Percentiles rank a stretch among this genome's conserved stretches.
phyloP scores from a whole-genome alignment of 1,140 invertebrate species.

The Hermetia illucens region DNA sequence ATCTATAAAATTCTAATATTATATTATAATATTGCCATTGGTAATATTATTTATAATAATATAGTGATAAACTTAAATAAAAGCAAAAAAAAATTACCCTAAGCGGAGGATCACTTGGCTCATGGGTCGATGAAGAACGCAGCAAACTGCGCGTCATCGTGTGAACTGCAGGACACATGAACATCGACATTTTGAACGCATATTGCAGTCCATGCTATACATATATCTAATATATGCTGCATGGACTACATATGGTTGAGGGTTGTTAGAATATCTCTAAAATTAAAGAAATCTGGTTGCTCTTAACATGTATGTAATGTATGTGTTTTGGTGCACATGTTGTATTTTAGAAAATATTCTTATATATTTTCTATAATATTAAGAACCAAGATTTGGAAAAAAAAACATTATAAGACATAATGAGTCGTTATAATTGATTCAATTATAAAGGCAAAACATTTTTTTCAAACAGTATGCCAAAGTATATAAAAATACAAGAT shows the following conservation, averaged over 20 bases:
- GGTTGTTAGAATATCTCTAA: slow-evolving; percentile 17
- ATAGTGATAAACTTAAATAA: not conserved
- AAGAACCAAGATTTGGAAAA: no score
- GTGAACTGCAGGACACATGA: slow-evolving; percentile 68
- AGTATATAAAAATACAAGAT: no score
- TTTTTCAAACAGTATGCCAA: no score
- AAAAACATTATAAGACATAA: no score
- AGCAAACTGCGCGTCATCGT: slow-evolving; percentile 58
- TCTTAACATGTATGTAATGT: slow-evolving; percentile 7
- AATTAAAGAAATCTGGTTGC: no score
- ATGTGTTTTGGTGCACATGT: no score
- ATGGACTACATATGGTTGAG: slow-evolving; percentile 40
- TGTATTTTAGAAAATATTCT: slow-evolving; percentile 20
- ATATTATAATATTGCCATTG: not conserved
- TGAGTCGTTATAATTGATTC: no score
- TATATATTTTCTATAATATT: not conserved
- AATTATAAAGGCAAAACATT: no score
- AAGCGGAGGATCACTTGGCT: slow-evolving; percentile 55
- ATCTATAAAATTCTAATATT: not conserved
- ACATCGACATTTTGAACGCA: slow-evolving; percentile 66
- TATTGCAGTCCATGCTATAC: slow-evolving; percentile 37
- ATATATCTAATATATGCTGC: slow-evolving; percentile 12
- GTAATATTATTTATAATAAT: not conserved
- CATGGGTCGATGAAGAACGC: slow-evolving; percentile 66
- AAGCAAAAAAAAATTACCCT: slow-evolving; percentile 27